Percentiles rank a stretch among this genome's conserved stretches.
These are phyloP conservation scores for Halictus ligatus DNA, from an alignment of 2,888 invertebrate species.

Conservation along the genomic window DNA sequence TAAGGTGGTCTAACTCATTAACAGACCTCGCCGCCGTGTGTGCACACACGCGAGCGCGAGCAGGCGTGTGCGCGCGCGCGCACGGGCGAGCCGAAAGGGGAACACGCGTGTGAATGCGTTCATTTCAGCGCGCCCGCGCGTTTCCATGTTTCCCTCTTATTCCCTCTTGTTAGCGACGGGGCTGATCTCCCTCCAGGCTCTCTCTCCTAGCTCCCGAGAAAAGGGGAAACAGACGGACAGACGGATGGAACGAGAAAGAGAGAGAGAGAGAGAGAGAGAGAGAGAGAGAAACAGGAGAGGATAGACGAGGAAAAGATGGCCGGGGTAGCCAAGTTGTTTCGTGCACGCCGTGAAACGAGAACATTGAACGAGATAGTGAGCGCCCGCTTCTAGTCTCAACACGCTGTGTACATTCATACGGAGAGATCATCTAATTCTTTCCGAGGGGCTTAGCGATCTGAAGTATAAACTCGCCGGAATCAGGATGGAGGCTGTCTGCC, in stretches of 20 bases:
- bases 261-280: not conserved
- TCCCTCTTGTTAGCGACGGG: conserved; percentile 66
- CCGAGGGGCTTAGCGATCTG: not conserved
- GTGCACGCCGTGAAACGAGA: conserved; percentile 32
- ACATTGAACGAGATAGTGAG: conserved; percentile 13
- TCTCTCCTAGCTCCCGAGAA: conserved; percentile 12
- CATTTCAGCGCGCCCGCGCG: conserved; percentile 67
- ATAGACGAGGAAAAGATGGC: conserved; percentile 40
- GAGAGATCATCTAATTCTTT: conserved; percentile 8
- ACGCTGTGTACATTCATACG: not conserved
- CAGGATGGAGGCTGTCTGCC: not conserved
- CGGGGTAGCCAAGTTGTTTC: conserved; percentile 41
- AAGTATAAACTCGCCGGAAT: not conserved
- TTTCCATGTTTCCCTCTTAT: conserved; percentile 65
- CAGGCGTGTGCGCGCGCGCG: not conserved
- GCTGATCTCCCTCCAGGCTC: conserved; percentile 23
- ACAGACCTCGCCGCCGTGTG: conserved; percentile 54
- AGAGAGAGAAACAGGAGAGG: not conserved
- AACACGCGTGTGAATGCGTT: conserved; percentile 66
- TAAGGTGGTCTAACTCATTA: conserved; percentile 75
- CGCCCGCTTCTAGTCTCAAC: not conserved
- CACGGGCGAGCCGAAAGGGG: not conserved
- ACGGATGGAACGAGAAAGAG: conserved; percentile 19
- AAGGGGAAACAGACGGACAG: conserved; percentile 23
- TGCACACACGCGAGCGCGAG: conserved; percentile 35